Percentiles rank a stretch among this genome's conserved stretches.
phyloP scores from a whole-genome alignment of 2,888 invertebrate species.

The Conops quadrifasciatus region DNA sequence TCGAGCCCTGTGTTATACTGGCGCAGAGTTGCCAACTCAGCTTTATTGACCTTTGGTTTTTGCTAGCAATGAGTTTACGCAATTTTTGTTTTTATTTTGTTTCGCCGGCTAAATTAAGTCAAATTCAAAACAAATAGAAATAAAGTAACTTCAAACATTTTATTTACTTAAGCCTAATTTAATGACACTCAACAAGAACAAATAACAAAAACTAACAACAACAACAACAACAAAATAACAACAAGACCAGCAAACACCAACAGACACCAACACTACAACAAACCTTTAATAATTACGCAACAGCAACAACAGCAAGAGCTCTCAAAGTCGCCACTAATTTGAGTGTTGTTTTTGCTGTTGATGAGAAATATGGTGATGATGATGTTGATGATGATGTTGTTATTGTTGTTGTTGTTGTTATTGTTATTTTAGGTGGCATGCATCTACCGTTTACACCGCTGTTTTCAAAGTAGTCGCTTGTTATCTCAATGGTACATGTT shows the following conservation, averaged over 20 bases:
- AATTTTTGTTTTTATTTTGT: not conserved
- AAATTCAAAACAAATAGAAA: constrained; percentile 6
- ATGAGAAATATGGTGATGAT: not conserved
- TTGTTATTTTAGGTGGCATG: not conserved
- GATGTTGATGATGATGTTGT: constrained; percentile 4
- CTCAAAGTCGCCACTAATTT: not conserved
- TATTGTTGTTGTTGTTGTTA: constrained; percentile 21
- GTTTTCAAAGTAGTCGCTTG: constrained; percentile 12
- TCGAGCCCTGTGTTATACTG: no score
- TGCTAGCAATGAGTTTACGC: not conserved
- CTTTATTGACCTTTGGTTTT: no score
- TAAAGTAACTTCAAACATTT: constrained; percentile 14
- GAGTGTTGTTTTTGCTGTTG: not conserved
- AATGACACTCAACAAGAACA: not conserved
- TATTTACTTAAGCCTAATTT: constrained; percentile 21
- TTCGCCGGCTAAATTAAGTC: not conserved
- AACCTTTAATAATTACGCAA: not conserved
- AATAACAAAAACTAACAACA: not conserved
- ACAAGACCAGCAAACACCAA: not conserved
- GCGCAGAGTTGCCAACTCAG: no score
- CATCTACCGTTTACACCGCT: not conserved
- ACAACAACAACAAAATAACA: not conserved
- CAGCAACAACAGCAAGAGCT: not conserved
- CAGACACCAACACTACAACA: not conserved
- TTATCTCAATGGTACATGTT: constrained; percentile 29